These are phyloP conservation scores for Prunella strophiata DNA, from an alignment of 2,797 vertebrate species.

Conservation along the genomic window DNA sequence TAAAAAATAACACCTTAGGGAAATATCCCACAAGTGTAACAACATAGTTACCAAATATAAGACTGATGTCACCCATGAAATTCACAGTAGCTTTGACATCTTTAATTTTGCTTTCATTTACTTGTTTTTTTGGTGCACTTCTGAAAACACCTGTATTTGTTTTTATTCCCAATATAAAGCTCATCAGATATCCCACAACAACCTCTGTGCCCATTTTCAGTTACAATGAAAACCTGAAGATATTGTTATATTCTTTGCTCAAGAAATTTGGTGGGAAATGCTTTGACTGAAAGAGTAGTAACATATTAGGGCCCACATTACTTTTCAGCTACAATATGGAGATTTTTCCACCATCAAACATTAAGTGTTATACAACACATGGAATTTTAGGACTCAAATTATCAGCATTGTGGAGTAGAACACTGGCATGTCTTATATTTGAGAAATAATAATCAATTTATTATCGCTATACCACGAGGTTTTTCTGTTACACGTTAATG, in stretches of 20 bases:
- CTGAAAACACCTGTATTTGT: background rate
- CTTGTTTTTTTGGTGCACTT: background rate
- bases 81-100: background rate
- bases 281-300: background rate
- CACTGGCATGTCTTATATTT: background rate
- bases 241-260: background rate
- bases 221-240: background rate
- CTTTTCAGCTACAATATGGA: background rate
- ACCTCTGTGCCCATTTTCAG: background rate
- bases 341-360: background rate
- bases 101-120: background rate
- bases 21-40: background rate
- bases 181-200: background rate
- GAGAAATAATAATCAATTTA: background rate
- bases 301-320: fast-evolving
- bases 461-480: background rate
- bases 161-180: background rate
- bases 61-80: background rate
- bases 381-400: background rate
- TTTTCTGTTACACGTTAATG: background rate
- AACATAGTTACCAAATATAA: background rate
- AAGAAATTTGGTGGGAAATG: background rate
- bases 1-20: background rate
- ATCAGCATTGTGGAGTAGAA: background rate
- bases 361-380: fast-evolving